A percentile compares a stretch with the other conserved stretches of the same genome.
phyloP scores from a whole-genome alignment of 2,888 invertebrate genomes.

The Seira musarum region DNA sequence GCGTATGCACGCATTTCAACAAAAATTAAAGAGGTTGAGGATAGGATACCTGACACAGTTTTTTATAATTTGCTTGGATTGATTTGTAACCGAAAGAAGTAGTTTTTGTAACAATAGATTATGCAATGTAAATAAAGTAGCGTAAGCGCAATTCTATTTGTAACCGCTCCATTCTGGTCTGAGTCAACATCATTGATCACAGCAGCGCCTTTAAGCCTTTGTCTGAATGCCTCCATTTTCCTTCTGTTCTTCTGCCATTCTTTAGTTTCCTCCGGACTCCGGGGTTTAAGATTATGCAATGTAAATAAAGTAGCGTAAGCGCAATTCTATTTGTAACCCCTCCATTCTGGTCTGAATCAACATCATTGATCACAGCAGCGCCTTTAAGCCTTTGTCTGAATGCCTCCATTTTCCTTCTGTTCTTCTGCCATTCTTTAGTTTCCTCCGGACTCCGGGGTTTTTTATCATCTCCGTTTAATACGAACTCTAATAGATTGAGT shows the following conservation, averaged over 20 bases:
- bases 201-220: neutral
- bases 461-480: slow-evolving; percentile 25
- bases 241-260: neutral
- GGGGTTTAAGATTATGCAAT: slow-evolving; percentile 22
- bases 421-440: neutral
- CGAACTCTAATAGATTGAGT: slow-evolving; percentile 20
- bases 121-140: too few relatives aligned
- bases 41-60: neutral
- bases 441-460: slow-evolving; percentile 32
- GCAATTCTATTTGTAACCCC: too few relatives aligned
- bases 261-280: slow-evolving; percentile 20
- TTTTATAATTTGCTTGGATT: slow-evolving; percentile 12
- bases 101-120: too few relatives aligned
- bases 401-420: slow-evolving; percentile 4
- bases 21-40: neutral
- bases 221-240: slow-evolving; percentile 11
- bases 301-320: too few relatives aligned
- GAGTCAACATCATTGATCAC: slow-evolving; percentile 94
- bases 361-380: too few relatives aligned
- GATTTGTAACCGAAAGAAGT: slow-evolving; percentile 15
- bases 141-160: too few relatives aligned
- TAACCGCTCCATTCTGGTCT: too few relatives aligned
- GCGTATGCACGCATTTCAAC: neutral
- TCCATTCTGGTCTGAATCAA: slow-evolving; percentile 97
- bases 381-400: slow-evolving; percentile 14